A percentile compares a stretch with the other conserved stretches of the same genome.
Conservation (phyloP, 2,888 invertebrate genomes). For the Perizoma affinitatum region DNA sequence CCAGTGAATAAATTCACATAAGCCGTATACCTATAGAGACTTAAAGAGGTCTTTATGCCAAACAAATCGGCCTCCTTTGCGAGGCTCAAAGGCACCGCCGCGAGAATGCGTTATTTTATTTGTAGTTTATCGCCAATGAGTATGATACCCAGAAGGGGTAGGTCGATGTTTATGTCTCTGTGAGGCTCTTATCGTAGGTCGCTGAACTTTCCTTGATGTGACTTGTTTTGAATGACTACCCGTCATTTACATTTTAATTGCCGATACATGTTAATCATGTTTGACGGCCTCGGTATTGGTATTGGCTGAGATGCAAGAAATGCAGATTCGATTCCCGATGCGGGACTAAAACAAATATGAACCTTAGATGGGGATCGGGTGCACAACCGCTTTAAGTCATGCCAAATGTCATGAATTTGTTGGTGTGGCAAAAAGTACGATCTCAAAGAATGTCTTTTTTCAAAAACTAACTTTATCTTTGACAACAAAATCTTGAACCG, state of each 20-base stretch:
- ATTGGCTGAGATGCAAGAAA: too few relatives aligned
- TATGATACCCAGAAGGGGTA: constrained; percentile 48
- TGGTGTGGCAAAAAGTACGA: too few relatives aligned
- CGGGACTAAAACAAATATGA: too few relatives aligned
- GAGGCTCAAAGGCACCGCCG: constrained; percentile 69
- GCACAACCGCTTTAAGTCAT: too few relatives aligned
- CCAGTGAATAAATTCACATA: constrained; percentile 73
- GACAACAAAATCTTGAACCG: constrained; percentile 13
- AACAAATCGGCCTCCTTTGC: constrained; percentile 83
- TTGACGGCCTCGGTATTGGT: too few relatives aligned
- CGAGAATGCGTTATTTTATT: constrained; percentile 67
- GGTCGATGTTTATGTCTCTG: constrained; percentile 32
- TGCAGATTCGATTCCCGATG: too few relatives aligned
- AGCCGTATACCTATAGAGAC: constrained; percentile 64
- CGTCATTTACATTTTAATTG: neutral
- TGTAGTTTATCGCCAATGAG: constrained; percentile 63
- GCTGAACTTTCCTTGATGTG: constrained; percentile 13
- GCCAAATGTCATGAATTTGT: too few relatives aligned
- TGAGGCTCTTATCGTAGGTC: constrained; percentile 28
- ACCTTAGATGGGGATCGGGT: too few relatives aligned
- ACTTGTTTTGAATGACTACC: constrained; percentile 15
- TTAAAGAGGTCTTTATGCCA: constrained; percentile 77
- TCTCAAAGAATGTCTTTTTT: neutral
- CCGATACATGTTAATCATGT: too few relatives aligned
- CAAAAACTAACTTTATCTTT: constrained; percentile 8